phyloP scores from a whole-genome alignment of 2,888 invertebrate species.

The Deilephila porcellus region DNA sequence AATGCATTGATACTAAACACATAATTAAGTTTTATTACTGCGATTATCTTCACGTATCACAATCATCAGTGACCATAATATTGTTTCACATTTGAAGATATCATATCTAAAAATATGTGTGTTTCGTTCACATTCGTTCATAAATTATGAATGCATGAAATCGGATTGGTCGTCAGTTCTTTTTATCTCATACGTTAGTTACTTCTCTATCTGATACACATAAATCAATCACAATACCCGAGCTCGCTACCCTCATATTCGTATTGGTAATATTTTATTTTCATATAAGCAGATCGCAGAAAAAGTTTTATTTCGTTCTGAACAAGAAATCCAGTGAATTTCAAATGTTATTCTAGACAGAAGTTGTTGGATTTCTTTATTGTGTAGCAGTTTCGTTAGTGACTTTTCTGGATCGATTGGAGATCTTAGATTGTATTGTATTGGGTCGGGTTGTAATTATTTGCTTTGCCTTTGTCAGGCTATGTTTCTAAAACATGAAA shows the following conservation, averaged over 20 bases:
- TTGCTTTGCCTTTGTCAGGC: too few relatives aligned
- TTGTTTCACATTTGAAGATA: too few relatives aligned
- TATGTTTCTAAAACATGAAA: too few relatives aligned
- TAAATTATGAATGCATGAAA: constrained; percentile 16
- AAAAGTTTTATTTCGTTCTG: constrained; percentile 23
- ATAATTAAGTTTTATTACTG: too few relatives aligned
- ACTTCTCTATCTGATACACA: constrained; percentile 24
- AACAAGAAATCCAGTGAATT: constrained; percentile 3
- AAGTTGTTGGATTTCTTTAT: background rate
- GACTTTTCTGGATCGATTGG: background rate
- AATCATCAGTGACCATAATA: too few relatives aligned
- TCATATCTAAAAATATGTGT: too few relatives aligned
- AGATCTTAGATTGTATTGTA: background rate
- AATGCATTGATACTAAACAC: too few relatives aligned
- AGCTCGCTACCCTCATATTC: constrained; percentile 14
- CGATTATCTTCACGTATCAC: too few relatives aligned
- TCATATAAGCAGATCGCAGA: constrained; percentile 1
- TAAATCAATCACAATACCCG: constrained; percentile 12
- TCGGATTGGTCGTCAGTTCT: background rate
- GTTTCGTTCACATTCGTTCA: background rate
- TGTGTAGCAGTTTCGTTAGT: background rate
- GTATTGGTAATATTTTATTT: constrained; percentile 22
- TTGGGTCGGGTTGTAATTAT: background rate
- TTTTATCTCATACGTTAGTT: constrained; percentile 20
- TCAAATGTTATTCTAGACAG: background rate